Conservation (phyloP, 2,797 vertebrate genomes). For the Synaphobranchus kaupii region DNA sequence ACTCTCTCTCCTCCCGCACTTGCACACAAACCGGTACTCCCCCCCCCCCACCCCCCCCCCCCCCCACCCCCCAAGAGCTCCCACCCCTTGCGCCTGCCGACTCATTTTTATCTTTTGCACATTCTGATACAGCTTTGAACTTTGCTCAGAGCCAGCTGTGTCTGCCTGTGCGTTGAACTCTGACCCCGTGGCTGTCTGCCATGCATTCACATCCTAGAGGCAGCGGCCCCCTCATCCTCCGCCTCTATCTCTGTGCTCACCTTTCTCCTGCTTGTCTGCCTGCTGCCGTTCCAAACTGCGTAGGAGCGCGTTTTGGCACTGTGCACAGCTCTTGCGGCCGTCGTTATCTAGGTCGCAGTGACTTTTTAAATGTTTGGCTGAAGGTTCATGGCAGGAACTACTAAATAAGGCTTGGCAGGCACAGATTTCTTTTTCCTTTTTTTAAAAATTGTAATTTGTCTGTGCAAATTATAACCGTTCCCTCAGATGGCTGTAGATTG, state of each 20-base stretch:
- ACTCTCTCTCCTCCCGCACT: constrained; percentile 13
- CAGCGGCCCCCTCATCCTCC: constrained; percentile 14
- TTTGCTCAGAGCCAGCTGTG: constrained; percentile 59
- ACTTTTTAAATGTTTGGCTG: constrained; percentile 47
- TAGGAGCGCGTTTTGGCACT: constrained; percentile 59
- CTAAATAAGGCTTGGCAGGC: constrained; percentile 39
- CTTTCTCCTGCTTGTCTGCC: constrained; percentile 47
- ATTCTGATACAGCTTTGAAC: constrained; percentile 64
- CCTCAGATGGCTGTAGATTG: not conserved
- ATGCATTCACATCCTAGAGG: constrained; percentile 57
- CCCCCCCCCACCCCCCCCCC: constrained; percentile 34
- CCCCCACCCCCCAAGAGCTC: not conserved
- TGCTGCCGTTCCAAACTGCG: constrained; percentile 50
- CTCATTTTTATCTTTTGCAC: constrained; percentile 59
- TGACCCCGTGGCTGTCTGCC: constrained; percentile 31
- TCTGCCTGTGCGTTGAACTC: constrained; percentile 61
- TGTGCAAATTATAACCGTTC: not conserved
- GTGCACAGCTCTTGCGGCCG: constrained; percentile 35
- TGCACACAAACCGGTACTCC: not conserved
- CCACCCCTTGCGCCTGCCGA: constrained; percentile 19
- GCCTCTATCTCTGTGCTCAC: constrained; percentile 35
- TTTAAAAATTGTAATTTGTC: not conserved
- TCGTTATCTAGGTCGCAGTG: constrained; percentile 64
- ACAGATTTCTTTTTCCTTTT: not conserved
- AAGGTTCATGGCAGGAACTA: constrained; percentile 30